Percentiles rank a stretch among this genome's conserved stretches.
Evolutionary conservation across 2,888 invertebrate genomes (phyloP).

Genomic region (Spilosoma lubricipeda): DNA sequence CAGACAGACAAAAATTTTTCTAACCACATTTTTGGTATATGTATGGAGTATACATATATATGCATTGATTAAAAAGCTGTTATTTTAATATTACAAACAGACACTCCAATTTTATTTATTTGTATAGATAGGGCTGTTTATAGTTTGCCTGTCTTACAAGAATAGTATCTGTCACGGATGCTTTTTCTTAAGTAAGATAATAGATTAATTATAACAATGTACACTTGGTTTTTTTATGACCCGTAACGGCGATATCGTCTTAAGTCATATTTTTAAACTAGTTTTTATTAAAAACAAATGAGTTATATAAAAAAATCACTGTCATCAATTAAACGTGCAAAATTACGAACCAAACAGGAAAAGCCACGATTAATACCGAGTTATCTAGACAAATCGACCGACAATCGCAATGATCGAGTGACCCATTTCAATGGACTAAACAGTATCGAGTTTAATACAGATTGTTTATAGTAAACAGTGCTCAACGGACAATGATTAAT

Average conservation of each 20-base stretch:
- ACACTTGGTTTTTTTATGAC: not conserved
- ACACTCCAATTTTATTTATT: too few relatives aligned
- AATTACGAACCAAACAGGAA: conserved; percentile 29
- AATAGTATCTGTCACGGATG: too few relatives aligned
- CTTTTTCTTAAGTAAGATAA: too few relatives aligned
- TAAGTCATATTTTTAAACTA: not conserved
- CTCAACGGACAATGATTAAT: conserved; percentile 48
- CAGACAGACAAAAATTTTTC: too few relatives aligned
- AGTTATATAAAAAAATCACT: not conserved
- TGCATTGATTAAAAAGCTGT: too few relatives aligned
- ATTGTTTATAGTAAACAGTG: conserved; percentile 49
- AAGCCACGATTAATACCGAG: conserved; percentile 30
- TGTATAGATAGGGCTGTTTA: too few relatives aligned
- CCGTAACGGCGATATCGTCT: not conserved
- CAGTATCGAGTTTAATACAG: conserved; percentile 48
- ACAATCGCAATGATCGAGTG: conserved; percentile 52
- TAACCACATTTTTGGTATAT: too few relatives aligned
- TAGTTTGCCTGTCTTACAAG: too few relatives aligned
- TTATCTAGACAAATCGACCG: conserved; percentile 47
- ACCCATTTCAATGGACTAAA: conserved; percentile 51
- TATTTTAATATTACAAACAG: too few relatives aligned
- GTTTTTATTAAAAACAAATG: not conserved
- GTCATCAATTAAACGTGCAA: not conserved
- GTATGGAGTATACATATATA: too few relatives aligned
- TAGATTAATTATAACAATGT: too few relatives aligned